A percentile compares a stretch with the other conserved stretches of the same genome.
Conservation (phyloP, 2,888 invertebrate species). For the Galerucella nymphaeae region DNA sequence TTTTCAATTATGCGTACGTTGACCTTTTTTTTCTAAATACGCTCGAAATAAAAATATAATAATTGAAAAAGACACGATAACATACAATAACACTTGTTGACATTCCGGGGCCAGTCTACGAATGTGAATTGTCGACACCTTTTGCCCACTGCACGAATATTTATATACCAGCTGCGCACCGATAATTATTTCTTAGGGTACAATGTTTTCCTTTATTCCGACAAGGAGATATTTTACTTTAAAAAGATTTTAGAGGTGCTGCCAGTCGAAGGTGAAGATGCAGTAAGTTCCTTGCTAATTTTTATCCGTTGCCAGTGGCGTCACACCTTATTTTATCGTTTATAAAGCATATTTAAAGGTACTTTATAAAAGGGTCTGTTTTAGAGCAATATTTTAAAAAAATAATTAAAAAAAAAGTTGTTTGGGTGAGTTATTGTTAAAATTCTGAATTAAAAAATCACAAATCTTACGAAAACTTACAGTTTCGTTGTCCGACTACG, state of each 20-base stretch:
- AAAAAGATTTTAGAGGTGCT: neutral
- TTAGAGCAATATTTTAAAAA: too few species aligned
- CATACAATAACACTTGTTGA: constrained; percentile 30
- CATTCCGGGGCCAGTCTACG: constrained; percentile 24
- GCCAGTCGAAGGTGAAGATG: too few species aligned
- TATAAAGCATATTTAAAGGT: too few species aligned
- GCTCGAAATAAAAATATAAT: constrained; percentile 24
- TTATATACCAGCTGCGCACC: constrained; percentile 12
- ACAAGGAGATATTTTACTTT: neutral
- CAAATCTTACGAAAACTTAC: constrained; percentile 10
- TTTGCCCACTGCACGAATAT: constrained; percentile 25
- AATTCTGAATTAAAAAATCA: neutral
- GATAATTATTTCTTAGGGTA: neutral
- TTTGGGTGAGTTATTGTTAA: constrained; percentile 4
- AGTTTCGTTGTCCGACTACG: constrained; percentile 5
- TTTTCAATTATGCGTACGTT: neutral
- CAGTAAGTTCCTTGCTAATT: too few species aligned
- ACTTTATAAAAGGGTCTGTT: too few species aligned
- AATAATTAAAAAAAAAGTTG: neutral
- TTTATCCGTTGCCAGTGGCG: too few species aligned
- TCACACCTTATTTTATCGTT: too few species aligned
- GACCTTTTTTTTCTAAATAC: neutral
- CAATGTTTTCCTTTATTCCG: neutral
- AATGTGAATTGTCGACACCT: constrained; percentile 15
- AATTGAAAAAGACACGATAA: constrained; percentile 29